Evolutionary conservation across 2,797 vertebrate genomes (phyloP).

Genomic region (Hoplostethus mediterraneus): DNA sequence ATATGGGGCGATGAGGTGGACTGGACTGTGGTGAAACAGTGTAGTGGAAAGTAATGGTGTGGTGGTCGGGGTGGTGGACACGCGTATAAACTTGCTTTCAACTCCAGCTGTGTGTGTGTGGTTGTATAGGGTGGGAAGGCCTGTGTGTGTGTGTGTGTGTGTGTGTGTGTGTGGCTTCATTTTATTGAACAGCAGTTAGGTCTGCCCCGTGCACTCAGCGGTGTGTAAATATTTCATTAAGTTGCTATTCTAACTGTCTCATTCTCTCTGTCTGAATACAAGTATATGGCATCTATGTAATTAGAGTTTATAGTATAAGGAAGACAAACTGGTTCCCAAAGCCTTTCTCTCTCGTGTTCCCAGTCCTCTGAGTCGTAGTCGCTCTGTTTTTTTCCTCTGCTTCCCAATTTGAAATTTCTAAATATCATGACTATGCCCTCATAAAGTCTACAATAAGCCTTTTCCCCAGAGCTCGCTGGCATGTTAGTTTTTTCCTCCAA

Average conservation of each 20-base stretch:
- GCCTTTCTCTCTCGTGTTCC: not conserved
- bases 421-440: slow-evolving; percentile 16
- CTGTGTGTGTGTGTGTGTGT: not conserved
- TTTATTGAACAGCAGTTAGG: slow-evolving; percentile 53
- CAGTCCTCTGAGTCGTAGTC: not conserved
- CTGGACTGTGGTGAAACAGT: not conserved
- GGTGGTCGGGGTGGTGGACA: too few relatives aligned
- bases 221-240: slow-evolving; percentile 69
- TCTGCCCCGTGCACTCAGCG: slow-evolving; percentile 54
- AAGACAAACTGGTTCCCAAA: slow-evolving; percentile 1
- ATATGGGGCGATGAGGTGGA: not conserved
- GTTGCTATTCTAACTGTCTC: slow-evolving; percentile 48
- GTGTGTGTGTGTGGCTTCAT: slow-evolving; percentile 7
- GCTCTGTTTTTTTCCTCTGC: slow-evolving; percentile 2
- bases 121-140: too few relatives aligned
- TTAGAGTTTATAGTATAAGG: slow-evolving; percentile 3
- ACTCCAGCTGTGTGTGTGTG: too few relatives aligned
- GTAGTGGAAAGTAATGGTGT: too few relatives aligned
- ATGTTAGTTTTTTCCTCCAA: slow-evolving; percentile 31
- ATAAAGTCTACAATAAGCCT: slow-evolving; percentile 31
- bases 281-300: not conserved
- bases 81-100: too few relatives aligned
- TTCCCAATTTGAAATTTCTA: slow-evolving; percentile 13
- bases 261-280: slow-evolving; percentile 27
- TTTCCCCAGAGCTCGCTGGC: slow-evolving; percentile 23